Evolutionary conservation across 2,113 vertebrate genomes (phyloP).

Genomic region (Varanus komodoensis): DNA sequence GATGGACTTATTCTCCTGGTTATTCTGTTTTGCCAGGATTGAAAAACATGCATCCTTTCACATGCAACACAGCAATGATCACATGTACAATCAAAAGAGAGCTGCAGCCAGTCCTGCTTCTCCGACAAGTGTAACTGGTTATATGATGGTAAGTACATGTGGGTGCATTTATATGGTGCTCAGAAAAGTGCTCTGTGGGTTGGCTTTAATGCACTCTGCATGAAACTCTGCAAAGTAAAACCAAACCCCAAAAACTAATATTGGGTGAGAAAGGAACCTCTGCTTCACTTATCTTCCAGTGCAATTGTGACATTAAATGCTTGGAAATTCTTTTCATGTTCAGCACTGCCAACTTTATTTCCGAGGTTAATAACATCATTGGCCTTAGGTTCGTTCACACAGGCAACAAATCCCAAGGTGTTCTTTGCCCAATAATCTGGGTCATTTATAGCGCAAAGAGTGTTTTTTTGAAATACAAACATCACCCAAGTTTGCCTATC

Average conservation of each 20-base stretch:
- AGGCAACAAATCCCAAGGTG: background rate
- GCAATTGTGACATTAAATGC: background rate
- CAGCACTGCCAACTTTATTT: background rate
- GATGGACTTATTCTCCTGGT: background rate
- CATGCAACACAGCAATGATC: background rate
- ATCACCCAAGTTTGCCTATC: background rate
- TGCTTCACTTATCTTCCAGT: background rate
- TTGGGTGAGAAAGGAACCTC: background rate
- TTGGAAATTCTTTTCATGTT: slow-evolving; percentile 1
- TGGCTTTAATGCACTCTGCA: background rate
- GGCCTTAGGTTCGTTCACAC: background rate
- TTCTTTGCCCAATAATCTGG: background rate
- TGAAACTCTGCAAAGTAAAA: background rate
- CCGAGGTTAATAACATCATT: slow-evolving; percentile 19
- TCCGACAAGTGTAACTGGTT: background rate
- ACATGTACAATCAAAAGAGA: background rate
- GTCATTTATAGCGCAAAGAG: background rate
- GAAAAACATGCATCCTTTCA: background rate
- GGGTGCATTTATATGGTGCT: background rate
- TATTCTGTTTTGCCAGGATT: background rate
- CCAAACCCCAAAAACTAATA: background rate
- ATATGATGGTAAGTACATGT: background rate
- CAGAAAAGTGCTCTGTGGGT: background rate
- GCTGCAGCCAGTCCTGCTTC: background rate
- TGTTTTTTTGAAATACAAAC: background rate